phyloP scores from a whole-genome alignment of 2,113 vertebrate genomes.

The Piaya cayana region DNA sequence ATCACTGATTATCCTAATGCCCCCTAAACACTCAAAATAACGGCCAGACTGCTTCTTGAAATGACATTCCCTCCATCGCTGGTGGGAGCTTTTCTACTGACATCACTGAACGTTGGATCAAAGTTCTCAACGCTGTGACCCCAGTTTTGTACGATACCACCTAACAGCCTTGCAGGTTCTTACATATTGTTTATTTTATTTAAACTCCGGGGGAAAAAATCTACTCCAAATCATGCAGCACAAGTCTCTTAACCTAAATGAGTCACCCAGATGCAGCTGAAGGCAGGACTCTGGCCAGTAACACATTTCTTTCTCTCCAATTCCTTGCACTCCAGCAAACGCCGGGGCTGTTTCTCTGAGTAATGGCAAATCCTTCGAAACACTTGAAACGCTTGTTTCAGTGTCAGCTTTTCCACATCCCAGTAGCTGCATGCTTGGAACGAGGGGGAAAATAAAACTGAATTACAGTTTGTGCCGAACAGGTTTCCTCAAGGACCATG shows the following conservation, averaged over 20 bases:
- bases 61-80: background rate
- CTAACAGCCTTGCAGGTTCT: background rate
- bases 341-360: background rate
- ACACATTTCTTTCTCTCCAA: background rate
- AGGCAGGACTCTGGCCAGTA: background rate
- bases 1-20: background rate
- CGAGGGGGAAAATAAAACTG: background rate
- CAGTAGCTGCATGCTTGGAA: background rate
- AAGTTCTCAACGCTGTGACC: background rate
- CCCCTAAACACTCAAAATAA: background rate
- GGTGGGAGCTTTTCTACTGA: background rate
- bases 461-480: background rate
- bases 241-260: background rate
- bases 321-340: background rate
- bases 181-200: background rate
- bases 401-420: background rate
- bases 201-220: background rate
- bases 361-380: constrained; percentile 19
- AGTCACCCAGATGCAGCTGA: background rate
- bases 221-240: background rate
- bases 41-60: background rate
- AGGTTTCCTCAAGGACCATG: background rate
- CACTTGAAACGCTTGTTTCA: background rate
- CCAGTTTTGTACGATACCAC: background rate
- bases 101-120: background rate